Percentiles rank a stretch among this genome's conserved stretches.
phyloP scores from a whole-genome alignment of 1,140 invertebrate genomes.

The Pseudomyrmex concolor region DNA sequence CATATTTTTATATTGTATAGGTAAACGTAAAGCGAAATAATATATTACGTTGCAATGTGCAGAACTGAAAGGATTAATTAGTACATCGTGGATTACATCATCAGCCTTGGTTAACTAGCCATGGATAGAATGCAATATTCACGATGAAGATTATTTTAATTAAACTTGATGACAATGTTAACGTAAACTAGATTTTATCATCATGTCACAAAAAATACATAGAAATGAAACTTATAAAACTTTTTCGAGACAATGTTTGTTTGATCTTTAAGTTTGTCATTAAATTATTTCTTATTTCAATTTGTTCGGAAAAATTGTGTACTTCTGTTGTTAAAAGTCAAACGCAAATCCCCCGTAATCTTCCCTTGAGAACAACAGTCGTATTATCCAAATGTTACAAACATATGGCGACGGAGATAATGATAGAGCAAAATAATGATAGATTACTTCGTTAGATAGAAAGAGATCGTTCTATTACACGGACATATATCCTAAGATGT shows the following conservation, averaged over 20 bases:
- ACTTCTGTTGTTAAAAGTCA: background rate
- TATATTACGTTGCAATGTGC: constrained; percentile 20
- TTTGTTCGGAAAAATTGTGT: background rate
- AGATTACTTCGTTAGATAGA: background rate
- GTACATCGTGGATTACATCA: constrained; percentile 24
- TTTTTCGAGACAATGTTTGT: background rate
- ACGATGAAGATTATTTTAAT: constrained; percentile 31
- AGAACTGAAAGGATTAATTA: constrained; percentile 53
- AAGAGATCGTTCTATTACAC: constrained; percentile 42
- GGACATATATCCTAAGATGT: constrained; percentile 29
- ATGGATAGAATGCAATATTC: constrained; percentile 19
- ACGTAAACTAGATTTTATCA: no score
- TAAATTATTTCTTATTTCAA: constrained; percentile 1
- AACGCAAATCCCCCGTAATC: background rate
- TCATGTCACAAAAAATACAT: background rate
- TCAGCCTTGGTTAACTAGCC: constrained; percentile 28
- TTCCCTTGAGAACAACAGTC: constrained; percentile 21
- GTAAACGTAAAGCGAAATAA: background rate
- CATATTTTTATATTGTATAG: constrained; percentile 12
- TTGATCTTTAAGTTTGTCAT: background rate
- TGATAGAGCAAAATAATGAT: constrained; percentile 3
- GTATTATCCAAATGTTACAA: background rate
- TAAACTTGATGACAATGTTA: constrained; percentile 21
- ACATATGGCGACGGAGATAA: background rate
- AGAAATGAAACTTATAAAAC: background rate